Base-by-base conservation (phyloP, 2,113 vertebrate genomes). In the Solea solea region DNA sequence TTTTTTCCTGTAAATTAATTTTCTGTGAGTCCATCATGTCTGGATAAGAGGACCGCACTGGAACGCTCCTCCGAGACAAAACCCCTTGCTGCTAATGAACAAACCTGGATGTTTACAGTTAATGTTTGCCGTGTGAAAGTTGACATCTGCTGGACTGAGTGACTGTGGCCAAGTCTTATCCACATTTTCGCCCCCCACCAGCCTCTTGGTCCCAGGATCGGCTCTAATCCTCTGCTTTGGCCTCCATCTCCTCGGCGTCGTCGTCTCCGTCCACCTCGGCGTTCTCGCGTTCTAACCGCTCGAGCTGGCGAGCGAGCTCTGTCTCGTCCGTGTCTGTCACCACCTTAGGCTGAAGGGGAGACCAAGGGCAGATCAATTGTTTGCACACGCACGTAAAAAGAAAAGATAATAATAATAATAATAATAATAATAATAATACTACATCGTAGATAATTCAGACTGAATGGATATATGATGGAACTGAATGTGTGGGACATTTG, bases 301-400 rank as follows among this genome's bases (percentile, higher is more conserved):
- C 97, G 85, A 99, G 88, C 75, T 98, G 97, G 76, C 97, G 93
- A 61, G 96, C 96, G 40, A 98, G 95, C 79, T 99, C 97, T 0
- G 97, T 99, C 87, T 99, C 97, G 42, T 99, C 97, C 28, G 96
- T 99, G 72, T 99, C 97, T 5, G 97, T 99, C 83, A 99, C 97
- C 85, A 99, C 97, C 80, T 99, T 99, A 2, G 97, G 96, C 97
- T 98, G 88, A 14, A 13, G 45, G 49, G 11, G 25, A 48, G 10
- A 71, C 9, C 12, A 27, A 25, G 39, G 15, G 14, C 0, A 4
- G 8, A 39, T 69, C n/a, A 57, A 10, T 41, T 39, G 53, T 54
- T 49, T 40, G 34, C 27, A 39, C 25, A 10, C 1, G 21, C 16
- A 10, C 5, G 1, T 9, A 16, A 51, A 52, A 10, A 46, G 1